Evolutionary conservation across 92 coral and sea anemone species (phyloP), one percentile per base, ranked within the genome.

Genomic region (Meandrina meandrites): DNA sequence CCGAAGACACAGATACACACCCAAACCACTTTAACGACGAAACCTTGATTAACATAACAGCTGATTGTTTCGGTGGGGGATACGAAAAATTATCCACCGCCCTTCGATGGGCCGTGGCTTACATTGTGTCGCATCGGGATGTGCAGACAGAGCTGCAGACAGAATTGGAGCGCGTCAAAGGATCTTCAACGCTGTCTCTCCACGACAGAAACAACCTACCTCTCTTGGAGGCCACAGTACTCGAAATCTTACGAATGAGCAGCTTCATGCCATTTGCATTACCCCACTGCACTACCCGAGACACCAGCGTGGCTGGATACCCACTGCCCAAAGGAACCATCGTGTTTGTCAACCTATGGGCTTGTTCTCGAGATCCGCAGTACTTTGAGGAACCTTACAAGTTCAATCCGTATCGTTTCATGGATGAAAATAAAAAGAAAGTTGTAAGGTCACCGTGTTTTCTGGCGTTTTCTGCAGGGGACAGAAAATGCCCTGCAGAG

Each of bases 41-140:
- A 74, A 90, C 90, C 37, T 54, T 97, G 53, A 82, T 95, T 76
- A 86, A 92, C 88, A 86, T 97, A 81, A 91, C 92, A 60, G 94
- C 98, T 40, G 99, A 97, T 79, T 86, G 94, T 13, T 97, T 97
- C 87, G 98, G 99, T 71, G 99, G 94, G 51, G 98, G 99, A 58
- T 93, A 91, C 79, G 98, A 95, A 86, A 97, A 94, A 78, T 71
- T 94, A 62, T 88, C 92, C 66, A 92, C 98, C 85, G 88, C 92
- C 56, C 86, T 97, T 76, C 87, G 92, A 16, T 97, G 98, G 98
- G 89, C 93, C 66, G 70, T 97, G 75, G 97, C 93, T 2, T 97
- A 95, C 79, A 88, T 97, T 24, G 97, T 94, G 57, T 89, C 97
- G 67, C 87, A 95, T 79, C 90, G 95, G 78, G 92, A 86, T 40